Evolutionary conservation across 1,140 invertebrate species (phyloP).

Genomic region (Calephelis nemesis): DNA sequence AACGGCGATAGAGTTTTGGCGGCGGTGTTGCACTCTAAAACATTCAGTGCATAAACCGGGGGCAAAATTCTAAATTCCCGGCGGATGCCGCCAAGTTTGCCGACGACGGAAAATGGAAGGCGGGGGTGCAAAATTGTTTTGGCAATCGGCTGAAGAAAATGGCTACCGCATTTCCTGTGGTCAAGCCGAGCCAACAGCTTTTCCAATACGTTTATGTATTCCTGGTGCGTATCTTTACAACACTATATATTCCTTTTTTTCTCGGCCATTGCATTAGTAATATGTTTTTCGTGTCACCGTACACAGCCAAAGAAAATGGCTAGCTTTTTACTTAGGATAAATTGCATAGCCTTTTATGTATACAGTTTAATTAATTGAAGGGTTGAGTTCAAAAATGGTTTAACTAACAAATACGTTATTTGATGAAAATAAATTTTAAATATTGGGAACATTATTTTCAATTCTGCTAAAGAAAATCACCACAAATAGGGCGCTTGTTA

Average conservation of each 20-base stretch:
- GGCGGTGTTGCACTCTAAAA: conserved; percentile 37
- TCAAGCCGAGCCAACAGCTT: conserved; percentile 69
- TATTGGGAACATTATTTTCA: too few species aligned
- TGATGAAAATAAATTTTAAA: too few species aligned
- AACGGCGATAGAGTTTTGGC: conserved; percentile 39
- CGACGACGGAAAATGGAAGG: conserved; percentile 73
- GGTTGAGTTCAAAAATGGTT: too few species aligned
- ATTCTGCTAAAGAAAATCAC: too few species aligned
- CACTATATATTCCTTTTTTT: conserved; percentile 29
- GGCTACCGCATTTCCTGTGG: conserved; percentile 77
- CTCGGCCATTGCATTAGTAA: conserved; percentile 25
- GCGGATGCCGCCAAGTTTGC: conserved; percentile 69
- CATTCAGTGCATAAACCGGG: conserved; percentile 55
- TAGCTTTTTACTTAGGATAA: too few species aligned
- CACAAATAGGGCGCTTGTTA: too few species aligned
- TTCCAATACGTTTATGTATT: conserved; percentile 73
- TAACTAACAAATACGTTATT: too few species aligned
- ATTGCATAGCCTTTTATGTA: background rate
- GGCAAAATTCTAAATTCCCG: conserved; percentile 60
- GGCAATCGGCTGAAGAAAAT: conserved; percentile 76
- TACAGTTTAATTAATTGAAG: too few species aligned
- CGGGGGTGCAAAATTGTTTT: conserved; percentile 75
- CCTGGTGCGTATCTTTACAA: conserved; percentile 40
- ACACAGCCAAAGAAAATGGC: background rate
- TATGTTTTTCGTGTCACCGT: conserved; percentile 1